These are phyloP conservation scores for Gallinago stenura DNA, from an alignment of 2,797 vertebrate genomes.

Conservation along the genomic window DNA sequence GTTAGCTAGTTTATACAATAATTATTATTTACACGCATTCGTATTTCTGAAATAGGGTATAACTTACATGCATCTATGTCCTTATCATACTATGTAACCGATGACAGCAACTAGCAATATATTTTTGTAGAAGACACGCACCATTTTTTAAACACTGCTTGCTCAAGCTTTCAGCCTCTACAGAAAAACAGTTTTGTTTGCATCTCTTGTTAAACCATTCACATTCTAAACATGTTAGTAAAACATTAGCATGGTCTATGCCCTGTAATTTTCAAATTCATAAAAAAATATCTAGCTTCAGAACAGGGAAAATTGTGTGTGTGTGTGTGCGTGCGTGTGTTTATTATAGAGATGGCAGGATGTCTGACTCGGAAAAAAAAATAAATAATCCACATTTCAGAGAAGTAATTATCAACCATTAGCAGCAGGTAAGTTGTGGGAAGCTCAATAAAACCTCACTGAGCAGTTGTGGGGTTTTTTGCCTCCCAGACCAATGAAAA, in stretches of 20 bases:
- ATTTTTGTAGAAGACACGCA: background rate
- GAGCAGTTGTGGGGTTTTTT: background rate
- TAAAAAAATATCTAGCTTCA: background rate
- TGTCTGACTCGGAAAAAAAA: background rate
- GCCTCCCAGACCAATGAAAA: background rate
- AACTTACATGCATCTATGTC: background rate
- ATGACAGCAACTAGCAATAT: background rate
- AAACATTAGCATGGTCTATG: background rate
- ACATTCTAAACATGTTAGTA: background rate
- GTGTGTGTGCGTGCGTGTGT: background rate
- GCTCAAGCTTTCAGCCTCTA: background rate
- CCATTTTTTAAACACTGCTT: background rate
- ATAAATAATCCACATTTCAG: background rate
- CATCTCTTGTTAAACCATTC: background rate
- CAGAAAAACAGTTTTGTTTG: background rate
- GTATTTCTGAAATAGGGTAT: background rate
- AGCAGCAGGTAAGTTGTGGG: conserved; percentile 36
- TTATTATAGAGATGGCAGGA: background rate
- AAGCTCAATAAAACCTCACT: background rate
- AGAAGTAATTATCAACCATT: background rate
- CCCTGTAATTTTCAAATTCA: background rate
- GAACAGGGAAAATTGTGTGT: background rate
- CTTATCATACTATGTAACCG: background rate
- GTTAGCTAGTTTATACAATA: background rate
- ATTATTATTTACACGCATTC: background rate